Evolutionary conservation across 2,888 invertebrate species (phyloP).

Genomic region (Tolmerus cingulatus): DNA sequence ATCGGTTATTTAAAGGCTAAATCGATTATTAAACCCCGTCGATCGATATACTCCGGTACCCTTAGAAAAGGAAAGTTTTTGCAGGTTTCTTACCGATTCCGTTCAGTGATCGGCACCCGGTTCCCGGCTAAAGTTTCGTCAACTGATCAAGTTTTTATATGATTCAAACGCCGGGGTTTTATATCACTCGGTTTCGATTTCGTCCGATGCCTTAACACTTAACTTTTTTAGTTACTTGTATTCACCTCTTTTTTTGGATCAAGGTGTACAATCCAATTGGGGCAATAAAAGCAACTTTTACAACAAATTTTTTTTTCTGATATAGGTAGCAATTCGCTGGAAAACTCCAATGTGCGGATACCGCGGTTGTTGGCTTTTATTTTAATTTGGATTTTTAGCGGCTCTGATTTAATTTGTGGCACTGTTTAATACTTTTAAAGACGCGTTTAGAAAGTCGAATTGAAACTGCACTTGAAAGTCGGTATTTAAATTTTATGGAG

Average conservation of each 20-base stretch:
- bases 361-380: background rate
- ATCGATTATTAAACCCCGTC: background rate
- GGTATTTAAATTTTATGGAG: background rate
- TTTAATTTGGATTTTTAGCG: background rate
- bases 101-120: background rate
- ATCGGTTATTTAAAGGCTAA: background rate
- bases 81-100: background rate
- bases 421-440: background rate
- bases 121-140: background rate
- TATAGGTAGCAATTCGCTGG: background rate
- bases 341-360: background rate
- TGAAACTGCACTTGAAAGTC: background rate
- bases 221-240: background rate
- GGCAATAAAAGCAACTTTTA: background rate
- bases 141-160: background rate
- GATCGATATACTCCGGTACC: background rate
- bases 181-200: background rate
- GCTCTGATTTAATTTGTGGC: background rate
- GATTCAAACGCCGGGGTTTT: background rate
- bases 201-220: background rate
- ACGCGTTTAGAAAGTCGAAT: background rate
- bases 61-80: conserved; percentile 12
- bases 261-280: background rate
- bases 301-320: background rate
- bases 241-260: background rate